A percentile compares a stretch with the other conserved stretches of the same genome.
phyloP scores from a whole-genome alignment of 1,140 invertebrate species.

The Laupala kohalensis region DNA sequence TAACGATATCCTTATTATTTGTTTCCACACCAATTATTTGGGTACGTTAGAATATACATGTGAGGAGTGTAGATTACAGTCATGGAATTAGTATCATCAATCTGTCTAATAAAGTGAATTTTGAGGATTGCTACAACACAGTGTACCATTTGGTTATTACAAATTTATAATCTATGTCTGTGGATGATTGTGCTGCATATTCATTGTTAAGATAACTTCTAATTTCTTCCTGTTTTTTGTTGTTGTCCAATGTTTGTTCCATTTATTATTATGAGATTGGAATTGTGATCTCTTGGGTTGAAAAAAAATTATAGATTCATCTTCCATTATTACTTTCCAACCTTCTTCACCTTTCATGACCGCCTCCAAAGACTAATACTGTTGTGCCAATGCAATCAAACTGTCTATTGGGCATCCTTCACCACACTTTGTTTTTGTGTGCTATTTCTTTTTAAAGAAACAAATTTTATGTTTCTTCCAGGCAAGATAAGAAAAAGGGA shows the following conservation, averaged over 20 bases:
- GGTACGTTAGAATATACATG: too few relatives aligned
- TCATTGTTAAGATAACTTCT: conserved; percentile 38
- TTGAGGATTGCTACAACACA: not conserved
- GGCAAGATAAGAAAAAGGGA: conserved; percentile 33
- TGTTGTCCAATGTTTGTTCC: too few relatives aligned
- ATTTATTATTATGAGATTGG: too few relatives aligned
- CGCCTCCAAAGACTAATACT: not conserved
- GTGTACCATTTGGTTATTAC: conserved; percentile 27
- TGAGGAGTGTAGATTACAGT: conserved; percentile 40
- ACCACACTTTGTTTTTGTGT: not conserved
- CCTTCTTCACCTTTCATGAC: too few relatives aligned
- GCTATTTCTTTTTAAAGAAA: too few relatives aligned
- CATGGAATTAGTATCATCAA: conserved; percentile 48
- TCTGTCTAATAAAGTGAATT: not conserved
- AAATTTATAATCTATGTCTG: conserved; percentile 41
- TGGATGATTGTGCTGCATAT: conserved; percentile 50
- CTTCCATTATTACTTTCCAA: too few relatives aligned
- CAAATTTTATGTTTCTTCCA: conserved; percentile 12
- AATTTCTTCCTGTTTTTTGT: too few relatives aligned
- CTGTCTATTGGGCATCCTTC: not conserved
- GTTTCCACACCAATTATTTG: too few relatives aligned
- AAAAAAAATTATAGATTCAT: too few relatives aligned
- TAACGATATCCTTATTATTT: too few relatives aligned
- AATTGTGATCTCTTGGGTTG: too few relatives aligned
- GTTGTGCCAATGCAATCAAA: not conserved